Conservation (phyloP, 1,140 invertebrate species). For the Tribolium castaneum region DNA sequence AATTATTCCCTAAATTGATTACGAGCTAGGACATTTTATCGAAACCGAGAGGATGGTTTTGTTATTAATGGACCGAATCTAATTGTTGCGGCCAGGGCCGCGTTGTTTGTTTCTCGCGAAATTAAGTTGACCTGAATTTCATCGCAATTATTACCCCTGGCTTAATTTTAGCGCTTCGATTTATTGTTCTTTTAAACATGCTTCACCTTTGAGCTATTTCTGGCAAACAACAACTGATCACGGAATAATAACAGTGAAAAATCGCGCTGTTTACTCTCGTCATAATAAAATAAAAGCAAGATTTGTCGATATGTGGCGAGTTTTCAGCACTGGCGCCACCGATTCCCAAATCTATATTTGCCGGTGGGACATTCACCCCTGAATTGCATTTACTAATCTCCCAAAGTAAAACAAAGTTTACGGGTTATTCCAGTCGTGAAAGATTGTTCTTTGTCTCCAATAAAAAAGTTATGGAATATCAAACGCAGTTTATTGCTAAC, state of each 20-base stretch:
- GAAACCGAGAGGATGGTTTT: not conserved
- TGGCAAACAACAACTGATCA: not conserved
- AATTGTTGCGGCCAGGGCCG: slow-evolving; percentile 18
- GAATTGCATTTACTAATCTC: not conserved
- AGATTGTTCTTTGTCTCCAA: not conserved
- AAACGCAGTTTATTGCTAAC: not conserved
- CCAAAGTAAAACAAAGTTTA: not conserved
- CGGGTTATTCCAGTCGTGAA: not conserved
- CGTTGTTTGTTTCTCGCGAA: not conserved
- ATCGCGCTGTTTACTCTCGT: slow-evolving; percentile 13
- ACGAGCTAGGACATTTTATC: not conserved
- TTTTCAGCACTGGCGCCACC: slow-evolving; percentile 2
- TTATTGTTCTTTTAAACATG: slow-evolving; percentile 1
- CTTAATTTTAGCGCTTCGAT: slow-evolving; percentile 20
- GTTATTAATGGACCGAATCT: slow-evolving; percentile 20
- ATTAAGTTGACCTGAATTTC: slow-evolving; percentile 17
- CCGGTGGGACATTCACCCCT: slow-evolving; percentile 13
- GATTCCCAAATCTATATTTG: slow-evolving; percentile 3
- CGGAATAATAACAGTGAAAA: slow-evolving; percentile 15
- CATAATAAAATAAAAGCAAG: slow-evolving; percentile 27
- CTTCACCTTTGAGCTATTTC: slow-evolving; percentile 26
- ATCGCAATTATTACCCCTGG: not conserved
- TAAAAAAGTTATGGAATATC: not conserved
- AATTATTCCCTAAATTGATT: slow-evolving; percentile 13
- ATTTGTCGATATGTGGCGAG: not conserved